A percentile compares a stretch with the other conserved stretches of the same genome.
These are phyloP conservation scores for Coregonus clupeaformis DNA, from an alignment of 2,113 vertebrate species.

Conservation along the genomic window DNA sequence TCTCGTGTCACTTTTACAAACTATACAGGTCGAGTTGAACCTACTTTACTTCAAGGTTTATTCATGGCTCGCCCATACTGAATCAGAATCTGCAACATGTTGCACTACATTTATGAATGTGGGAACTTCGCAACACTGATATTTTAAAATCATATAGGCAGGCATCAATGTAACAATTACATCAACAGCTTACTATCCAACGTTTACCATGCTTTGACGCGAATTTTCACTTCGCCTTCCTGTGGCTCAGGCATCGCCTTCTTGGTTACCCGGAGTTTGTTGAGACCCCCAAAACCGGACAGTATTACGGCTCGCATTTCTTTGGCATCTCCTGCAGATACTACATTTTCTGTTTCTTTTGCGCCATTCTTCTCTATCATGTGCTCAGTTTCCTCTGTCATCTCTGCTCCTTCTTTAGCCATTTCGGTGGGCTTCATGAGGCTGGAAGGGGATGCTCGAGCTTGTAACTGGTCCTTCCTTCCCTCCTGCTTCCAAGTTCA, in stretches of 20 bases:
- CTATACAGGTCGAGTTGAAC: too few relatives aligned
- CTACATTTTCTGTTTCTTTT: conserved; percentile 70
- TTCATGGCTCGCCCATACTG: too few relatives aligned
- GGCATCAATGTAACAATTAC: neutral
- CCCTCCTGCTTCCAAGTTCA: conserved; percentile 13
- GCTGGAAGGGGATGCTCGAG: conserved; percentile 15
- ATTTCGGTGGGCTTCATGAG: conserved; percentile 64
- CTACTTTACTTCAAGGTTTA: too few relatives aligned
- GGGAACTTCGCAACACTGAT: neutral
- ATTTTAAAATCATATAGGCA: neutral
- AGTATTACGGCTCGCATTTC: conserved; percentile 94
- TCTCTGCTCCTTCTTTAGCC: conserved; percentile 87
- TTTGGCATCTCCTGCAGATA: conserved; percentile 75
- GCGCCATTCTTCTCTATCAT: conserved; percentile 85
- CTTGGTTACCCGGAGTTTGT: conserved; percentile 90
- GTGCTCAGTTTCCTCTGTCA: conserved; percentile 88
- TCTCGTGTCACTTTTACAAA: too few relatives aligned
- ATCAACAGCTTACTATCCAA: conserved; percentile 10
- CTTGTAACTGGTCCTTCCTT: conserved; percentile 16
- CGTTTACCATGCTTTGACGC: conserved; percentile 94
- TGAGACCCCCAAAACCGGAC: conserved; percentile 89
- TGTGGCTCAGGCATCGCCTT: conserved; percentile 92
- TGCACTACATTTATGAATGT: neutral
- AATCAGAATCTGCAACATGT: neutral
- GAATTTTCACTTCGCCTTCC: conserved; percentile 93